Evolutionary conservation across 2,888 invertebrate genomes (phyloP), one percentile per base, ranked within the genome.

Genomic region (Nezara viridula): DNA sequence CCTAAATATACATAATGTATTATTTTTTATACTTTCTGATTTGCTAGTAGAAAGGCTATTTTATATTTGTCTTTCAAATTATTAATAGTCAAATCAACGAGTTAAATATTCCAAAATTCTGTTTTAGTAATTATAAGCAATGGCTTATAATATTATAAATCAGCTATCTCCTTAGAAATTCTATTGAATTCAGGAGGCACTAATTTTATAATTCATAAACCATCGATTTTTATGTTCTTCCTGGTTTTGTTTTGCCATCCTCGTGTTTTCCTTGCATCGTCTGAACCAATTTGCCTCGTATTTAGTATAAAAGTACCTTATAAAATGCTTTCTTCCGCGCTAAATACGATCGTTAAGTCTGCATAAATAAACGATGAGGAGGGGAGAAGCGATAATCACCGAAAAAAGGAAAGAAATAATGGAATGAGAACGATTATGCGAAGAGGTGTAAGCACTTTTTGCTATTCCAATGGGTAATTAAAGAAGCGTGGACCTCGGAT

Each of bases 341-440:
- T 60, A 32, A 66, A 37, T 66, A 66, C 66, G 66, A 66, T 66
- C 66, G 32, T 66, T 66, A 66, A 32, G 32, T 19, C 19, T 32
- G 66, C 66, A 66, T 66, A 66, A 66, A 66, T 66, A 19, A 66
- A 66, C 66, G 66, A 32, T 19, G 27, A 32, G 6, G 32, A 32
- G 66, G 32, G 66, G 32, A 32, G 66, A 66, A 32, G 19, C 19
- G 66, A 66, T 66, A 66, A 66, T 66, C 66, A 66, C 66, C 66
- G 66, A 60, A 27, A 60, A 44, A 44, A 44, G 10, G 7, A 66
- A 66, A 60, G 27, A 66, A 66, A 66, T 27, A 66, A 66, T 66
- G 66, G 66, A 16, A 66, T 3, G 66, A 32, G 16, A 66, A 66
- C 66, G 66, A 32, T 66, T 66, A 66, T 66, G 66, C 66, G 66